Base-by-base conservation (phyloP, 1,140 invertebrate genomes). In the Aradophagus sp. region DNA sequence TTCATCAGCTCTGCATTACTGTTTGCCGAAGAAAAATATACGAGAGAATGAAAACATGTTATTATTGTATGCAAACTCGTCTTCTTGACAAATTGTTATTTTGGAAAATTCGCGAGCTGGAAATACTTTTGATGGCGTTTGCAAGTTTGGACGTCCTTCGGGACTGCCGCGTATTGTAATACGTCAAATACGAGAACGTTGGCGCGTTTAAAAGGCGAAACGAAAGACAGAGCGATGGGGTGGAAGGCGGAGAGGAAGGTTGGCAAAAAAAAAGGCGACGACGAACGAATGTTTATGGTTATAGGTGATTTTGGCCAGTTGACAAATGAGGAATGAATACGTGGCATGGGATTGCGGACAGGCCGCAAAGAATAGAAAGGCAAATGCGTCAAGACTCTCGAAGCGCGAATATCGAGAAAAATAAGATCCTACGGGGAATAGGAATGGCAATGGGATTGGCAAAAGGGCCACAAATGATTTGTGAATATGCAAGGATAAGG, bases 401-500 rank as follows among this genome's bases (percentile, higher is more conserved):
- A 66, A 58, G n/a, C 65, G 45, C 67, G 38, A 55, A 35, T n/a
- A n/a, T n/a, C n/a, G 20, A 16, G 56, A 75, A 66, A 58, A 70
- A 34, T 52, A 77, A 76, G 79, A 61, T 67, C 53, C 67, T 63
- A 66, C 63, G 67, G 55, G 73, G 75, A 77, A 74, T 73, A 65
- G 74, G 70, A 52, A 61, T 55, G 71, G 67, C 53, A 70, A 72
- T 58, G 53, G 66, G 75, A 75, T 48, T 45, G 23, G 71, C 73
- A 58, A 75, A 75, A 77, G 75, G 73, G 70, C 70, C 68, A 65
- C 76, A 79, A 80, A 84, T 84, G 82, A 84, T 84, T 84, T 83
- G 82, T 84, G 82, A 83, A 83, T 83, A 84, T 84, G 81, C 82
- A 83, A 84, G 79, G 76, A 77, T 78, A 79, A 80, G 77, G 80